Percentiles rank a stretch among this genome's conserved stretches.
Conservation (phyloP, 35 echinoderm and acorn worm genomes). For the Lytechinus variegatus region DNA sequence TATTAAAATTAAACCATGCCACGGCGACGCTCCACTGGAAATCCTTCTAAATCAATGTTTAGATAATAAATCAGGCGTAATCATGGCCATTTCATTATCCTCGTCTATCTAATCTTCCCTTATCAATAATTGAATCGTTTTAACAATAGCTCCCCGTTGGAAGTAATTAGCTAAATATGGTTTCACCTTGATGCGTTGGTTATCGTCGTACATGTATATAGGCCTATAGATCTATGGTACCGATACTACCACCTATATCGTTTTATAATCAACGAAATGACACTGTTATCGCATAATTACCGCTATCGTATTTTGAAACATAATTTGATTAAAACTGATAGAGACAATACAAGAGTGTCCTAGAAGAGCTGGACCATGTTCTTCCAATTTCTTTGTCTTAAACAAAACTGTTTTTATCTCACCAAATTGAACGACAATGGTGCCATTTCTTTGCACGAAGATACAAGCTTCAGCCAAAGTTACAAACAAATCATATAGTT, state of each 20-base stretch:
- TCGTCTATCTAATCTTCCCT: not conserved
- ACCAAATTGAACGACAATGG: too few species aligned
- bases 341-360: too few species aligned
- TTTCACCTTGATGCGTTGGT: not conserved
- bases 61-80: conserved; percentile 22
- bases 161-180: conserved; percentile 34
- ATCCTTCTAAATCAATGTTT: conserved; percentile 40
- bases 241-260: not conserved
- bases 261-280: not conserved
- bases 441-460: too few species aligned
- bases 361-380: too few species aligned
- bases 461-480: too few species aligned
- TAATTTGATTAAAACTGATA: not conserved
- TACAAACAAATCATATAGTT: too few species aligned
- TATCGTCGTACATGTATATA: not conserved
- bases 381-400: too few species aligned
- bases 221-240: not conserved
- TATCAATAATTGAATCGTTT: conserved; percentile 31
- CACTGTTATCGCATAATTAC: not conserved
- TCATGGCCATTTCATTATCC: conserved; percentile 36
- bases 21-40: not conserved
- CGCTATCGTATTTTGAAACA: not conserved
- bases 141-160: not conserved
- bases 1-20: not conserved
- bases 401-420: too few species aligned